Evolutionary conservation across 2,797 vertebrate species (phyloP).

Genomic region (Sebastolobus altivelis): DNA sequence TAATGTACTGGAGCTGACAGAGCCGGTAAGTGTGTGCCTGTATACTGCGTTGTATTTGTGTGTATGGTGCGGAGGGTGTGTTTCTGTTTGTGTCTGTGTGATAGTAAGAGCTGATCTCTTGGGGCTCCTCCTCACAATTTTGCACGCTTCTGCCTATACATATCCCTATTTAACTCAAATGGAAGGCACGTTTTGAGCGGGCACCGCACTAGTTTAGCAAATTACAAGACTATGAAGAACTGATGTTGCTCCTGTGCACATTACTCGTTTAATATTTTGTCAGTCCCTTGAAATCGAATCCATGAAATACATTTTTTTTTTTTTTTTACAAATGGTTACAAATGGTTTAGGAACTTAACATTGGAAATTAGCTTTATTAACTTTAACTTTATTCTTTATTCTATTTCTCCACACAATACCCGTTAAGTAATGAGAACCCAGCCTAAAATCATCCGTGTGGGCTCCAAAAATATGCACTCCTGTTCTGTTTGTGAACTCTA

Average conservation of each 20-base stretch:
- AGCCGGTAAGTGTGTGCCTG: slow-evolving; percentile 85
- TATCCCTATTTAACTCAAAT: neutral
- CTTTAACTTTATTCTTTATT: too few species aligned
- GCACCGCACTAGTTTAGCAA: neutral
- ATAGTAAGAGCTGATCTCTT: neutral
- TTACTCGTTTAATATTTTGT: slow-evolving; percentile 9
- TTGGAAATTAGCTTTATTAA: too few species aligned
- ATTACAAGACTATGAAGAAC: slow-evolving; percentile 8
- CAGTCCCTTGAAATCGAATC: slow-evolving; percentile 10
- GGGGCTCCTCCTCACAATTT: neutral
- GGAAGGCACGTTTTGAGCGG: neutral
- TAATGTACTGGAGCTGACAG: slow-evolving; percentile 90
- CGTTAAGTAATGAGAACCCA: neutral
- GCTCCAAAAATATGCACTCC: neutral
- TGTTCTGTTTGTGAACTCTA: neutral
- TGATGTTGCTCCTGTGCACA: neutral
- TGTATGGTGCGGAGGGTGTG: neutral
- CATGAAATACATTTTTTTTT: neutral
- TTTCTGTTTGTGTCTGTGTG: neutral
- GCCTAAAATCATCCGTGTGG: neutral
- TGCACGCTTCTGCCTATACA: neutral
- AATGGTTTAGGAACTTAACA: too few species aligned
- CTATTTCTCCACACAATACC: neutral
- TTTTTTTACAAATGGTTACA: too few species aligned
- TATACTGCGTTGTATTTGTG: neutral